Conservation (phyloP, 1,140 invertebrate genomes). For the Palaemon carinicauda region DNA sequence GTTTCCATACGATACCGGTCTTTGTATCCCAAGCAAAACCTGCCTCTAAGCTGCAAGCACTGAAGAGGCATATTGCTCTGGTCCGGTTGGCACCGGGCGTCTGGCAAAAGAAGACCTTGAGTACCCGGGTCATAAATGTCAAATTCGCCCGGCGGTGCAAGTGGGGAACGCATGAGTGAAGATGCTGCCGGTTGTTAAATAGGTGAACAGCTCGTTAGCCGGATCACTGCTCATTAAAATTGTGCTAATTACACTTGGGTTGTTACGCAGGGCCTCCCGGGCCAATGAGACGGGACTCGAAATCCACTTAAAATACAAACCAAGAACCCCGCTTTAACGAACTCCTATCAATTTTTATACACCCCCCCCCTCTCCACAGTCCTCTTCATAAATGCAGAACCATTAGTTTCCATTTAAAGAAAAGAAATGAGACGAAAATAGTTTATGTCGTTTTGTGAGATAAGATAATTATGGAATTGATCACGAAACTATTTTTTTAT, state of each 20-base stretch:
- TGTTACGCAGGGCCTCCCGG: constrained; percentile 13
- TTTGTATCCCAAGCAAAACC: too few species aligned
- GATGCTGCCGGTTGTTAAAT: constrained; percentile 30
- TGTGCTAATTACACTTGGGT: constrained; percentile 40
- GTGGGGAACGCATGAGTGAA: constrained; percentile 6
- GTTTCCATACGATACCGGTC: too few species aligned
- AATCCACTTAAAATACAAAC: constrained; percentile 16
- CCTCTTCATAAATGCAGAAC: neutral
- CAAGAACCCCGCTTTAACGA: neutral
- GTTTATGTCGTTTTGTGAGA: too few species aligned
- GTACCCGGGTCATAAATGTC: neutral
- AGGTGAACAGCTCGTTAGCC: constrained; percentile 35
- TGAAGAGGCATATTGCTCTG: too few species aligned
- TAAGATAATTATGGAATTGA: too few species aligned
- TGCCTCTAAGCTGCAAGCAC: too few species aligned
- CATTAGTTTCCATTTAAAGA: neutral
- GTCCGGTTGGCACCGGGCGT: too few species aligned
- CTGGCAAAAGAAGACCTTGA: neutral
- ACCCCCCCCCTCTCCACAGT: neutral
- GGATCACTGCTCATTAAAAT: constrained; percentile 38
- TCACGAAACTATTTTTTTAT: too few species aligned
- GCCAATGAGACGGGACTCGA: constrained; percentile 1
- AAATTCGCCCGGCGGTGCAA: neutral
- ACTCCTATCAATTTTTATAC: neutral
- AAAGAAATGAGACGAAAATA: too few species aligned